Conservation (phyloP, 2,113 vertebrate species). For the Bos javanicus region DNA sequence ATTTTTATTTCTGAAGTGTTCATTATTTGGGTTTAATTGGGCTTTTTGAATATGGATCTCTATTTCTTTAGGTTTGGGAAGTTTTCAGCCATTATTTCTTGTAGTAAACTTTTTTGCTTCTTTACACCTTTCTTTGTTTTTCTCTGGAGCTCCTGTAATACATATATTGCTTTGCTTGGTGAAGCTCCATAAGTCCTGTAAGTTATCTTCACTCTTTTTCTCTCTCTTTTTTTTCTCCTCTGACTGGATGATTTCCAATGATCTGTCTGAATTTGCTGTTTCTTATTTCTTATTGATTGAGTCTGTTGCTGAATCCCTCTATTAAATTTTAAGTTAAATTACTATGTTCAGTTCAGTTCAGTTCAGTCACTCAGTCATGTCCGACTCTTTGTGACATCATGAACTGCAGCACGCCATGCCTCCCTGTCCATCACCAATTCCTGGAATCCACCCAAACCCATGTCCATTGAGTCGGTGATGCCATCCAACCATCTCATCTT, state of each 20-base stretch:
- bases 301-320: not conserved
- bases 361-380: not conserved
- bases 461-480: not conserved
- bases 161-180: not conserved
- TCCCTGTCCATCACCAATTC: not conserved
- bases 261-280: not conserved
- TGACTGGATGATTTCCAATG: not conserved
- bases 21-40: not conserved
- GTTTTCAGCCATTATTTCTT: not conserved
- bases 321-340: not conserved
- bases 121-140: not conserved
- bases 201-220: not conserved
- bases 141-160: not conserved
- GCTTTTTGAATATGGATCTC: not conserved
- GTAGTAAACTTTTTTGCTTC: not conserved
- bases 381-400: accelerated
- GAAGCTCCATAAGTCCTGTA: not conserved
- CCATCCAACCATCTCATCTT: not conserved
- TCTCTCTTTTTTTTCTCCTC: not conserved
- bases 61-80: not conserved
- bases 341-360: not conserved
- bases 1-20: not conserved
- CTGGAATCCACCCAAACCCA: accelerated
- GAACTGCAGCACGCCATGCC: accelerated
- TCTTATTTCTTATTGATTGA: not conserved